phyloP scores from a whole-genome alignment of 1,140 invertebrate species.

The Dinoponera quadriceps region DNA sequence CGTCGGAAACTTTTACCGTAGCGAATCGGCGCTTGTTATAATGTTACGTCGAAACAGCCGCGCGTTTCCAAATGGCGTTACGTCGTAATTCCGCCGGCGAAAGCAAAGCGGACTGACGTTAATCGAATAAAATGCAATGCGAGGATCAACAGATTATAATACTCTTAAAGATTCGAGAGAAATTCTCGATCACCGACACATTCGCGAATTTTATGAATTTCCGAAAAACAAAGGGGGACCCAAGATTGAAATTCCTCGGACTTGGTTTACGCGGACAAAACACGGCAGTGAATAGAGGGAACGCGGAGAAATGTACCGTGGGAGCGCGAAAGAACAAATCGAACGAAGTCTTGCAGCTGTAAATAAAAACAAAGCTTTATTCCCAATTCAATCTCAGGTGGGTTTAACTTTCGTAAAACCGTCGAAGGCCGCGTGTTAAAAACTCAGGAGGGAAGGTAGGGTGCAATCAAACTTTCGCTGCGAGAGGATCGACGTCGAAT shows the following conservation, averaged over 20 bases:
- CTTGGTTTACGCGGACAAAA: not conserved
- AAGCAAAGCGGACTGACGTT: not conserved
- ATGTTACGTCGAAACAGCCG: not conserved
- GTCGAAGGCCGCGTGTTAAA: not conserved
- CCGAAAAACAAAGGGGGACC: no score
- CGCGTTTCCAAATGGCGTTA: not conserved
- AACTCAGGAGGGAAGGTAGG: not conserved
- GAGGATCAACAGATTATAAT: no score
- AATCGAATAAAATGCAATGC: no score
- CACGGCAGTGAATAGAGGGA: not conserved
- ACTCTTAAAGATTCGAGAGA: no score
- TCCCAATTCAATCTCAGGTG: slow-evolving; percentile 7
- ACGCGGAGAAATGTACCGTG: no score
- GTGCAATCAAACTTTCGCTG: not conserved
- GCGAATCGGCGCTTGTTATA: slow-evolving; percentile 6
- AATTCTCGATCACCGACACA: no score
- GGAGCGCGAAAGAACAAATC: not conserved
- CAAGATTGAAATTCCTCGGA: no score
- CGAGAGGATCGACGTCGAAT: not conserved
- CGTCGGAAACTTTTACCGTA: slow-evolving; percentile 8
- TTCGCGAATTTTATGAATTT: no score
- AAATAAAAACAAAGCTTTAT: slow-evolving; percentile 19
- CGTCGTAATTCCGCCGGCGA: not conserved
- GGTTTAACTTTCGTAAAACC: slow-evolving; percentile 3
- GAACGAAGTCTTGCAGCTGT: not conserved